Conservation (phyloP, 2,888 invertebrate species). For the Ormyrus labotus region DNA sequence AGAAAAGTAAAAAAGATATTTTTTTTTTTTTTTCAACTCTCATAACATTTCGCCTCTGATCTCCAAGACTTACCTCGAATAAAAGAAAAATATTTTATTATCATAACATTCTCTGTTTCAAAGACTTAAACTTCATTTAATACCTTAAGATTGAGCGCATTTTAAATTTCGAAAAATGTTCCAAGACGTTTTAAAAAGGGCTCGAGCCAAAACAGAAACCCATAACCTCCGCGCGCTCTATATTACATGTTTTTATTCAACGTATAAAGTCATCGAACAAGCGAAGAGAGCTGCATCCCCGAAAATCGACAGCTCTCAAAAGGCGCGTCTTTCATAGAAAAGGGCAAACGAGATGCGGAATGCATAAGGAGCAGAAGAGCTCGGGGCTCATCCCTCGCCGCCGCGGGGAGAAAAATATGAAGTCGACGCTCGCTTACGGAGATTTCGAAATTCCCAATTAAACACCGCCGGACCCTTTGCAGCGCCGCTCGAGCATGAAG, state of each 20-base stretch:
- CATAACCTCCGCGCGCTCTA: not conserved
- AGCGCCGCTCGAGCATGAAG: slow-evolving; percentile 31
- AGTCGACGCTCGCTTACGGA: slow-evolving; percentile 27
- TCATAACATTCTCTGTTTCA: no score
- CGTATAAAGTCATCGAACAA: slow-evolving; percentile 5
- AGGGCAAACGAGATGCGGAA: slow-evolving; percentile 11
- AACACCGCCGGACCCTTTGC: slow-evolving; percentile 34
- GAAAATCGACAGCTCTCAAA: not conserved
- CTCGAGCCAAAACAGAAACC: no score
- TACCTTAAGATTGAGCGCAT: no score
- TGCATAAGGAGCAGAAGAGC: slow-evolving; percentile 2
- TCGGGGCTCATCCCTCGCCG: not conserved
- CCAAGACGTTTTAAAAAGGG: no score
- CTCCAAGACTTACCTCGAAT: no score
- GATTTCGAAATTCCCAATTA: slow-evolving; percentile 52
- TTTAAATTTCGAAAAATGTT: no score
- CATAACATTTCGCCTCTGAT: no score
- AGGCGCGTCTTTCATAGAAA: not conserved
- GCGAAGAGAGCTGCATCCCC: no score
- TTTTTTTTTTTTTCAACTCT: no score
- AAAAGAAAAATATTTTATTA: no score
- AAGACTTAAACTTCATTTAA: no score
- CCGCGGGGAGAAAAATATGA: slow-evolving; percentile 16
- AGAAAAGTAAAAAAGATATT: no score
- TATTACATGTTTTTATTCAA: slow-evolving; percentile 29